A percentile compares a stretch with the other conserved stretches of the same genome.
Conservation (phyloP, 2,113 vertebrate genomes). For the Protomyctophum bolini region DNA sequence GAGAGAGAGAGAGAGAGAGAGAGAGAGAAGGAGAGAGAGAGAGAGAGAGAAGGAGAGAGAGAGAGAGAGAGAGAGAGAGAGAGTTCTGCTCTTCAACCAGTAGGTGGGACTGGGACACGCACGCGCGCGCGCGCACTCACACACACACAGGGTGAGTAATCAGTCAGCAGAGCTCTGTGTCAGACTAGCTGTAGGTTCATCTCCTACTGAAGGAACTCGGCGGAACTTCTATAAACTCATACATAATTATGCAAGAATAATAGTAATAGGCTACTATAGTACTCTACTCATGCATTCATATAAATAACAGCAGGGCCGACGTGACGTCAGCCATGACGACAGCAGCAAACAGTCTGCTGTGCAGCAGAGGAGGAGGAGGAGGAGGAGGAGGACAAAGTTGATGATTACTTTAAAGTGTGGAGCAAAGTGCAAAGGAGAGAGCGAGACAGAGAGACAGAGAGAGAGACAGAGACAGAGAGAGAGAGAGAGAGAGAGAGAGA, state of each 20-base stretch:
- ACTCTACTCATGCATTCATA: no score
- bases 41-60: not conserved
- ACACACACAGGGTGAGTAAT: not conserved
- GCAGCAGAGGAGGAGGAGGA: no score
- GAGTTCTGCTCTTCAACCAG: not conserved
- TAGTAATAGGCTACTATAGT: no score
- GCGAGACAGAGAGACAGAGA: no score
- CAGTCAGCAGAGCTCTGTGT: no score
- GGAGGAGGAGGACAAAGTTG: not conserved
- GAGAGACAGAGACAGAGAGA: no score
- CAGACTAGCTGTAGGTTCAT: not conserved
- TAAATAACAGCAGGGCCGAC: no score
- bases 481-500: not conserved
- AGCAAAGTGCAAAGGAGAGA: not conserved
- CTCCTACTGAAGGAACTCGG: not conserved
- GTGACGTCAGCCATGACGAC: no score
- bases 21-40: not conserved
- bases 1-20: constrained; percentile 16
- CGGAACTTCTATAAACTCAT: not conserved
- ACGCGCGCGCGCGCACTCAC: no score
- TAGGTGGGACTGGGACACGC: no score
- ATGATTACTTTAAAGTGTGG: not conserved
- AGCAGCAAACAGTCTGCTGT: no score
- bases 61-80: not conserved
- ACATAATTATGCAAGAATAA: no score